Conservation (phyloP, 2,113 vertebrate species). For the Tor tambroides region DNA sequence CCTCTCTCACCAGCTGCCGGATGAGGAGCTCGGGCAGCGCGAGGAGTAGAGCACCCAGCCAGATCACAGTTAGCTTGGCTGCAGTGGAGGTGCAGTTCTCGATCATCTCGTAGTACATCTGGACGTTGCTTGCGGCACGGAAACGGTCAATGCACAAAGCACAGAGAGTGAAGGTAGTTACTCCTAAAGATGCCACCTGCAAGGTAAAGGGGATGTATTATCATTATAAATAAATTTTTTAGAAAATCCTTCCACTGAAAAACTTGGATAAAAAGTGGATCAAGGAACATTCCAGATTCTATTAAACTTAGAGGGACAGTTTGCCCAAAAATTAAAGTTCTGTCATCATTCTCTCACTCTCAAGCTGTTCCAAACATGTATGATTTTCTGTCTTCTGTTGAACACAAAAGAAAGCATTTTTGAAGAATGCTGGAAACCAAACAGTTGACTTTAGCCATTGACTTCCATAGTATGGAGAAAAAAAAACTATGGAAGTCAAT, state of each 20-base stretch:
- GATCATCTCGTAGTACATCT: conserved; percentile 97
- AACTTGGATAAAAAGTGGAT: not conserved
- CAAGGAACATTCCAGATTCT: too few species aligned
- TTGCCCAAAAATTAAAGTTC: not conserved
- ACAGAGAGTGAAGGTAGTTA: conserved; percentile 94
- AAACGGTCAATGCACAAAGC: conserved; percentile 97
- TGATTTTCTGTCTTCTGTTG: too few species aligned
- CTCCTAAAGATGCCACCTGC: conserved; percentile 93
- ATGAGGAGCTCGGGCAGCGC: conserved; percentile 93
- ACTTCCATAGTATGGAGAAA: too few species aligned
- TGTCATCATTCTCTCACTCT: too few species aligned
- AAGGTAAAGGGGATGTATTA: conserved; percentile 3
- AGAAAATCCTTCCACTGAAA: not conserved
- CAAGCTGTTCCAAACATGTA: too few species aligned
- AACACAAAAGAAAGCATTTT: too few species aligned
- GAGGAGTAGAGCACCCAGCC: conserved; percentile 91
- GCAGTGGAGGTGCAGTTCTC: conserved; percentile 93
- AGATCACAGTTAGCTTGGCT: conserved; percentile 94
- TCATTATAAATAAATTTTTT: not conserved
- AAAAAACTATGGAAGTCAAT: too few species aligned
- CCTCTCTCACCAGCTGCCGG: conserved; percentile 87
- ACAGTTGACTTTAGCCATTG: too few species aligned
- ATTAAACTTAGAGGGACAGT: too few species aligned
- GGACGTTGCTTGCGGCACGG: conserved; percentile 91
- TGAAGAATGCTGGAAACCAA: too few species aligned